Percentiles rank a stretch among this genome's conserved stretches.
Evolutionary conservation across 2,888 invertebrate species (phyloP).

Genomic region (Eurytoma californica): DNA sequence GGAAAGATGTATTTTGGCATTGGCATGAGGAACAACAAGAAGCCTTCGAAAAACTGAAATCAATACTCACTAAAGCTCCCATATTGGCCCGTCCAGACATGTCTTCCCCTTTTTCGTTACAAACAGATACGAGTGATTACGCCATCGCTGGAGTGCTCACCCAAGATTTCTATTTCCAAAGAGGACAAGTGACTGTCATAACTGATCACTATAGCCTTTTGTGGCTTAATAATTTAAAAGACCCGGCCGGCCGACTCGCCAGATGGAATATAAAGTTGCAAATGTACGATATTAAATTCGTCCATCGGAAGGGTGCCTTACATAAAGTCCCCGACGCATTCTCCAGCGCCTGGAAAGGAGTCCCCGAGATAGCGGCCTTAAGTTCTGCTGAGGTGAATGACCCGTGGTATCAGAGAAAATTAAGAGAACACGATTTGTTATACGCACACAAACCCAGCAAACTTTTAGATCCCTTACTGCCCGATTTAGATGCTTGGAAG

Average conservation of each 20-base stretch:
- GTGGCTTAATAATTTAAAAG: too few relatives aligned
- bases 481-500: too few relatives aligned
- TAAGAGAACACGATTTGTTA: not conserved
- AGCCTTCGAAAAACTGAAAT: conserved; percentile 44
- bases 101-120: conserved; percentile 15
- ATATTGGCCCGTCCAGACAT: conserved; percentile 59
- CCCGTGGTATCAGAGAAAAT: not conserved
- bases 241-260: too few relatives aligned
- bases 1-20: too few relatives aligned
- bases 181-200: conserved; percentile 53
- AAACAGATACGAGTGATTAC: not conserved
- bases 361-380: not conserved
- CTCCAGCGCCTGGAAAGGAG: not conserved
- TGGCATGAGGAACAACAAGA: not conserved
- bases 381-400: not conserved
- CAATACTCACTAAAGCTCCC: conserved; percentile 45
- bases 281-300: too few relatives aligned
- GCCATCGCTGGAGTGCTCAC: too few relatives aligned
- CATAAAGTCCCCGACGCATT: too few relatives aligned
- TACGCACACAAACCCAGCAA: too few relatives aligned
- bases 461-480: too few relatives aligned
- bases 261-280: too few relatives aligned
- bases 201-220: conserved; percentile 56
- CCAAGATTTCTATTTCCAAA: conserved; percentile 42
- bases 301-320: too few relatives aligned